Percentiles rank a stretch among this genome's conserved stretches.
phyloP scores from a whole-genome alignment of 2,797 vertebrate genomes.

The Pampus argenteus region DNA sequence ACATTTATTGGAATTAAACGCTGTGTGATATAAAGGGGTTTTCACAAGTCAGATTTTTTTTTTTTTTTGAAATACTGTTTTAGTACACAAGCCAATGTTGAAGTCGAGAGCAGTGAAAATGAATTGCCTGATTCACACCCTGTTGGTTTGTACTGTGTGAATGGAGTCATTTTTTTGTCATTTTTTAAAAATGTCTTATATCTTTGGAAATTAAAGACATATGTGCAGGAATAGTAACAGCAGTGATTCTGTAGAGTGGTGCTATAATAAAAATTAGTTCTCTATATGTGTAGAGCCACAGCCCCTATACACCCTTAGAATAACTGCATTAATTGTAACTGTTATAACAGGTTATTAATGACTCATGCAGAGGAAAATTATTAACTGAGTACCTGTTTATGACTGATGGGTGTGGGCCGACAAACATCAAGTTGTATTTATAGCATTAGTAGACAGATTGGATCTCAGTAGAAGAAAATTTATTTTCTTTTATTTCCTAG shows the following conservation, averaged over 20 bases:
- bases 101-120: background rate
- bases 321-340: background rate
- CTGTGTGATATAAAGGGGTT: background rate
- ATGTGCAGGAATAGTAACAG: background rate
- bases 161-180: background rate
- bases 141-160: background rate
- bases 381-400: background rate
- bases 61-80: background rate
- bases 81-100: background rate
- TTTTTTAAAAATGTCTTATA: background rate
- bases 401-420: background rate
- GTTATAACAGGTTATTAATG: background rate
- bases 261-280: background rate
- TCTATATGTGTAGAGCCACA: background rate
- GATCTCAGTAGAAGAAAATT: background rate
- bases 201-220: background rate
- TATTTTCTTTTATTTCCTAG: background rate
- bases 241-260: background rate
- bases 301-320: background rate
- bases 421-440: background rate
- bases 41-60: background rate
- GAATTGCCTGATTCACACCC: background rate
- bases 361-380: background rate
- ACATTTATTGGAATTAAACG: background rate
- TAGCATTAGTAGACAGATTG: background rate